Evolutionary conservation across 64 coral and sea anemone species (phyloP).

Genomic region (Pocillopora damicornis): DNA sequence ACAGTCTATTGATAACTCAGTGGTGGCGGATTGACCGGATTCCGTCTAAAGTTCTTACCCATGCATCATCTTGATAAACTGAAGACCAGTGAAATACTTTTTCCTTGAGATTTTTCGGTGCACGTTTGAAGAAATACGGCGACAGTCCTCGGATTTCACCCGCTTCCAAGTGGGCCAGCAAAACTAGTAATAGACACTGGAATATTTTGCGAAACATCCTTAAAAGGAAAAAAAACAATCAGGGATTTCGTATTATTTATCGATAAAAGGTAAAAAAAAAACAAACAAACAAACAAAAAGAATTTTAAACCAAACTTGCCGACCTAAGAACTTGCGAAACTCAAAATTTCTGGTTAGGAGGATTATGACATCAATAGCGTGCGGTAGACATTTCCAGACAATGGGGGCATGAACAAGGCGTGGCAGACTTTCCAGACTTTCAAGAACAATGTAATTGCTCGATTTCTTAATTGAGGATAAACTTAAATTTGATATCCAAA

Average conservation of each 20-base stretch:
- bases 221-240: background rate
- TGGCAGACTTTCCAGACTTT: too few relatives aligned
- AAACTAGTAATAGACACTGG: background rate
- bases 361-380: too few relatives aligned
- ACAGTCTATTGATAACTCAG: too few relatives aligned
- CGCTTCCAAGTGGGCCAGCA: background rate
- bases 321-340: too few relatives aligned
- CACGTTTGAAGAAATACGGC: conserved; percentile 5
- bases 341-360: too few relatives aligned
- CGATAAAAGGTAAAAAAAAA: background rate
- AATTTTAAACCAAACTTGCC: too few relatives aligned
- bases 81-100: background rate
- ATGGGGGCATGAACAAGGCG: too few relatives aligned
- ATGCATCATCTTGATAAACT: background rate
- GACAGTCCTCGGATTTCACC: background rate
- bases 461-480: too few relatives aligned
- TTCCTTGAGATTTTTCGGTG: conserved; percentile 1
- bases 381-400: too few relatives aligned
- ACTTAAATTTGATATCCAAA: too few relatives aligned
- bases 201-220: background rate
- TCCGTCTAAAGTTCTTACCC: background rate
- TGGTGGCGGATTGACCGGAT: too few relatives aligned
- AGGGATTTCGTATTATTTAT: background rate
- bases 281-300: background rate
- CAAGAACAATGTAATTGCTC: too few relatives aligned